Base-by-base conservation (phyloP, 2,797 vertebrate genomes). In the Pseudochaenichthys georgianus region DNA sequence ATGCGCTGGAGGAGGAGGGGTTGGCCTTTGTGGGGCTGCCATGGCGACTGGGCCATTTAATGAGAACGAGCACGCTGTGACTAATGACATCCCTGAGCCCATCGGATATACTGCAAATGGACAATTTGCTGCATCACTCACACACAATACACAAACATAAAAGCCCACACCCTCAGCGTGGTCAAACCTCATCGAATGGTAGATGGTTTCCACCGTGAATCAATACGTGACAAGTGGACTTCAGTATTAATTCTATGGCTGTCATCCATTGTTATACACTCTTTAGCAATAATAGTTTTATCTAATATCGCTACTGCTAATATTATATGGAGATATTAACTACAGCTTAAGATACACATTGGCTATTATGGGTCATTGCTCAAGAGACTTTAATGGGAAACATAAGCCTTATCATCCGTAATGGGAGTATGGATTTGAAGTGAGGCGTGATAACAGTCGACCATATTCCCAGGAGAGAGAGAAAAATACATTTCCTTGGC, bases 41-140 rank as follows among this genome's bases (percentile, higher is more conserved):
- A 94, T 94, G 91, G 94, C 82, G 93, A 94, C 93, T 89, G 89
- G 89, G 91, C 83, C 88, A 89, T 93, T 93, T 94, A 95, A 94
- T 94, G 92, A 94, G 94, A 92, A 84, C 52, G 91, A 93, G 90
- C 92, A 86, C 75, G 87, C 90, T 94, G 92, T 94, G 94, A 95
- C 94, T 95, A 95, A 95, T 95, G 94, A 94, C 94, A 94, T 93
- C 90, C 87, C 91, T 92, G 93, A 89, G 89, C 93, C 93, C 92
- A 92, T 93, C 91, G 89, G 93, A 95, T 94, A 93, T 86, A 91
- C 83, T 87, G 91, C 93, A 93, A 90, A 93, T 91, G 89, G 91
- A 93, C 91, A 93, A 94, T 94, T 92, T 94, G 90, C 89, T 90
- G 90, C 87, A 93, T 90, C 89, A 87, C 88, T 93, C 93, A 90